Base-by-base conservation (phyloP, 2,113 vertebrate species). In the Eulemur macaco region DNA sequence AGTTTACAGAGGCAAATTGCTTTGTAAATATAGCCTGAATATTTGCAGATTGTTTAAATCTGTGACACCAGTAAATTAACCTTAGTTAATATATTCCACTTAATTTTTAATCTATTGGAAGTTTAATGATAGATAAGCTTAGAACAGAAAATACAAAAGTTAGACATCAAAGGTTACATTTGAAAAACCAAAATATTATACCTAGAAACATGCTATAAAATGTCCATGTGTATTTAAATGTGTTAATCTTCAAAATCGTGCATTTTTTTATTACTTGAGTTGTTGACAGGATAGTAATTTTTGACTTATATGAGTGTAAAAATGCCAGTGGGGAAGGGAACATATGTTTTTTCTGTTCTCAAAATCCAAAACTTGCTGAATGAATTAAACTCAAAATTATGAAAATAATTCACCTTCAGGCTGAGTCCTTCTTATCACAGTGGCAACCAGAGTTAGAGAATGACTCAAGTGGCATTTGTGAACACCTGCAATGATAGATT, bases 361-460 rank as follows among this genome's bases (percentile, higher is more conserved):
- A 96, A 94, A 96, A 95, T 96, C 82, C 71, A 85, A 95, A 97
- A 63, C 83, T 95, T 95, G n/a, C 42, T 94, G 29, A 86, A 86
- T 94, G 86, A 95, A 94, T 94, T 92, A 95, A 96, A 90, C 76
- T 97, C 95, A 97, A 88, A 60, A 20, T 95, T 78, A 77, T 8
- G 42, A 68, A 91, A 95, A 86, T 54, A 78, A 90, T 96, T 95
- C 63, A 92, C 89, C 93, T 98, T 86, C n/a, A 39, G 76, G 64
- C 47, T 92, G 85, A 83, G 17, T 2, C 34, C 80, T 92, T 95
- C 77, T 81, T 20, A 88, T 71, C 31, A 68, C 7, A 54, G 58
- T 37, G 63, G 10, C 50, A 93, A 50, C 5, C 18, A 45, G 45
- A 97, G 56, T 68, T 66, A 4, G 27, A 84, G 21, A 96, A 74